A percentile compares a stretch with the other conserved stretches of the same genome.
Evolutionary conservation across 2,113 vertebrate species (phyloP).

Genomic region (Chrysemys picta): DNA sequence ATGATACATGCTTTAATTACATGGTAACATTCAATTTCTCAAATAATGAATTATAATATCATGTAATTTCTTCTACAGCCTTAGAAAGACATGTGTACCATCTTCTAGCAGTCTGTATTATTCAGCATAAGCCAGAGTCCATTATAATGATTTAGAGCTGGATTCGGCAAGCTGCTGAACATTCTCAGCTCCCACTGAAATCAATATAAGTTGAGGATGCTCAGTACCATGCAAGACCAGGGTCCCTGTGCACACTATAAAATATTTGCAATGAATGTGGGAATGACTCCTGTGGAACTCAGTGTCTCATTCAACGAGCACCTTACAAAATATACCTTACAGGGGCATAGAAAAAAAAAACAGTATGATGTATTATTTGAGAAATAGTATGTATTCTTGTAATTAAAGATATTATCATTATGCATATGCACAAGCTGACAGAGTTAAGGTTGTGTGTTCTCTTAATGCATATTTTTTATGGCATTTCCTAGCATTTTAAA

Average conservation of each 20-base stretch:
- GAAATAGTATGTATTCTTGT: background rate
- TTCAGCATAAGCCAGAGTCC: background rate
- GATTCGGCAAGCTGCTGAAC: background rate
- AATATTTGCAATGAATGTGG: background rate
- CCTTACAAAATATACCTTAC: conserved; percentile 16
- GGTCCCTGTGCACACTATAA: background rate
- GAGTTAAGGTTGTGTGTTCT: background rate
- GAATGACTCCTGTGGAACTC: background rate
- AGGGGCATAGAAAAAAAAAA: background rate
- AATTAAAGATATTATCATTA: background rate
- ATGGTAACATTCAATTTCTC: background rate
- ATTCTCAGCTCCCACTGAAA: background rate
- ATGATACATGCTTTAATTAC: background rate
- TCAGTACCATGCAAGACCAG: background rate
- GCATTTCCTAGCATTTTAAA: conserved; percentile 6
- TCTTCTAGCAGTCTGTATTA: background rate
- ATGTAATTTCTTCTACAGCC: background rate
- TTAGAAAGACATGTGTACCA: background rate
- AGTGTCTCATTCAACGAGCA: background rate
- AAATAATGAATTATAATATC: conserved; percentile 4
- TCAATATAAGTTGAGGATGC: background rate
- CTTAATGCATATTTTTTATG: background rate
- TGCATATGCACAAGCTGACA: background rate
- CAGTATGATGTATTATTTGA: background rate
- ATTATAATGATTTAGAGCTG: background rate